A percentile compares a stretch with the other conserved stretches of the same genome.
Evolutionary conservation across 1,140 invertebrate species (phyloP).

Genomic region (Amphibalanus amphitrite): DNA sequence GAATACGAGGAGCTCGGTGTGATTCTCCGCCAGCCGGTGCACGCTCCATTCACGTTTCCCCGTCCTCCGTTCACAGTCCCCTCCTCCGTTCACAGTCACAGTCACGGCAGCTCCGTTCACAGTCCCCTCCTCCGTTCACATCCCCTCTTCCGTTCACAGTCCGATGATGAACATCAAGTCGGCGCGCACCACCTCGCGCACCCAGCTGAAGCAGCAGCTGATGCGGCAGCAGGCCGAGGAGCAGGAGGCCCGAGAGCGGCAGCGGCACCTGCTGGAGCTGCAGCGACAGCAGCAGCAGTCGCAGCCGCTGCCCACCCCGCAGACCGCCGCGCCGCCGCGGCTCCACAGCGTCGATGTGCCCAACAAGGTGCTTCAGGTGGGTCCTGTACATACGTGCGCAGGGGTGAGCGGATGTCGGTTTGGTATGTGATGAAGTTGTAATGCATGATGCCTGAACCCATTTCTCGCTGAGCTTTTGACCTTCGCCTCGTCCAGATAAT

Average conservation of each 20-base stretch:
- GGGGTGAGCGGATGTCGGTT: too few species aligned
- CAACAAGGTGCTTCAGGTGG: neutral
- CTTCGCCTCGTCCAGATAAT: too few species aligned
- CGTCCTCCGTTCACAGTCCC: too few species aligned
- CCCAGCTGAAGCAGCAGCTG: constrained; percentile 66
- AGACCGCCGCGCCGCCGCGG: neutral
- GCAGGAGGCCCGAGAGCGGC: constrained; percentile 33
- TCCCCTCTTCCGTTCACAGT: constrained; percentile 28
- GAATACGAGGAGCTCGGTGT: too few species aligned
- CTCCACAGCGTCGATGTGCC: neutral
- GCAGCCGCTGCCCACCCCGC: constrained; percentile 11
- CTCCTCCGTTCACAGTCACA: too few species aligned
- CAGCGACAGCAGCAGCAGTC: constrained; percentile 21
- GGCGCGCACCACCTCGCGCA: constrained; percentile 45
- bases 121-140: too few species aligned
- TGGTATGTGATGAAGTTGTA: too few species aligned
- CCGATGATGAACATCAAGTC: constrained; percentile 57
- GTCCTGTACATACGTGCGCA: too few species aligned
- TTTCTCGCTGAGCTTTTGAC: too few species aligned
- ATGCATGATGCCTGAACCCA: too few species aligned
- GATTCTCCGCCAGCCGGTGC: neutral
- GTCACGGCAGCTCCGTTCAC: too few species aligned
- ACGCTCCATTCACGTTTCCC: neutral
- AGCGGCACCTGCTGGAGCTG: constrained; percentile 13
- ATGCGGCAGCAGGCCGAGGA: constrained; percentile 64